Percentiles rank a stretch among this genome's conserved stretches.
Evolutionary conservation across 1,140 invertebrate genomes (phyloP).

Genomic region (Bradynema listronoti): DNA sequence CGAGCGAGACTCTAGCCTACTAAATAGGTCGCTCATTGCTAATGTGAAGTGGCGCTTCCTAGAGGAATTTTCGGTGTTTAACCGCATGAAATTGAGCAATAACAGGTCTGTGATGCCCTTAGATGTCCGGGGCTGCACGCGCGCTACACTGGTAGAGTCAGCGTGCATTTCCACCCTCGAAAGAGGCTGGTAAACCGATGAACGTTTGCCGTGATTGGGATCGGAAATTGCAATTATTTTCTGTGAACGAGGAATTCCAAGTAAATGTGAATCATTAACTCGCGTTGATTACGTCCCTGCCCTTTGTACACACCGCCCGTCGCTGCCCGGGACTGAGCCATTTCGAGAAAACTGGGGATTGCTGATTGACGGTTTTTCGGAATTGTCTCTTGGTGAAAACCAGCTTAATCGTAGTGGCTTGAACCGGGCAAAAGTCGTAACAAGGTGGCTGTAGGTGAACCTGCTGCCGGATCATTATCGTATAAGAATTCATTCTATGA

Average conservation of each 20-base stretch:
- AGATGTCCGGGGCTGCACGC: slow-evolving; percentile 57
- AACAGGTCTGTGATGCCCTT: slow-evolving; percentile 77
- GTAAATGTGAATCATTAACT: slow-evolving; percentile 77
- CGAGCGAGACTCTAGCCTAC: slow-evolving; percentile 70
- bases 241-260: slow-evolving; percentile 80
- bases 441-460: slow-evolving; percentile 80
- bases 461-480: slow-evolving; percentile 77
- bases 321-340: slow-evolving; percentile 79
- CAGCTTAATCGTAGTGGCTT: slow-evolving; percentile 70
- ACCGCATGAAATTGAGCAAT: slow-evolving; percentile 72
- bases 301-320: slow-evolving; percentile 82
- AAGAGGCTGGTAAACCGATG: slow-evolving; percentile 70
- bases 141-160: slow-evolving; percentile 74
- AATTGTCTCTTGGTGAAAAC: slow-evolving; percentile 63
- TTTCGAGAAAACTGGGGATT: slow-evolving; percentile 71
- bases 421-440: slow-evolving; percentile 79
- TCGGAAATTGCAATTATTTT: slow-evolving; percentile 73
- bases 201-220: slow-evolving; percentile 74
- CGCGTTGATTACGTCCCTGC: slow-evolving; percentile 77
- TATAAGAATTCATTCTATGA: no score
- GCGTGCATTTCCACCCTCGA: slow-evolving; percentile 65
- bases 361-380: slow-evolving; percentile 61
- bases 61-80: slow-evolving; percentile 64
- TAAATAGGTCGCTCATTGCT: slow-evolving; percentile 64
- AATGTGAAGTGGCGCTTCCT: slow-evolving; percentile 65